Percentiles rank a stretch among this genome's conserved stretches.
Evolutionary conservation across 2,797 vertebrate species (phyloP).

Genomic region (Sebastes steindachneri): DNA sequence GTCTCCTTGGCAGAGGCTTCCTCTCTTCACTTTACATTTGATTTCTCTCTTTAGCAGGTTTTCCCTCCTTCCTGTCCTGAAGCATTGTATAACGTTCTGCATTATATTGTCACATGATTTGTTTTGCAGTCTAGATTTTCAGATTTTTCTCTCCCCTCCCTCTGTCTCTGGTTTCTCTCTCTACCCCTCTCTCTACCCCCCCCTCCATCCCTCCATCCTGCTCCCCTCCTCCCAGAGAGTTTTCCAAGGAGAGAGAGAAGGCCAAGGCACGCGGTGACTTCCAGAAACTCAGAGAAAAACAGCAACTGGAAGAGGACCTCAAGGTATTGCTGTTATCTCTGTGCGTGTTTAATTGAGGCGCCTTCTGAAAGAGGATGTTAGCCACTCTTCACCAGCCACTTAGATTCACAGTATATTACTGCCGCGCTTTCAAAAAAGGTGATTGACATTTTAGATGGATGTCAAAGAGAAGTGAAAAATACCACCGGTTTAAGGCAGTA

Average conservation of each 20-base stretch:
- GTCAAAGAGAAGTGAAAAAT: neutral
- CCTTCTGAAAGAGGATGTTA: neutral
- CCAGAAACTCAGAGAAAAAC: constrained; percentile 97
- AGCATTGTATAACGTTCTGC: neutral
- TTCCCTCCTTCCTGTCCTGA: constrained; percentile 27
- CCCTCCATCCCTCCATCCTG: constrained; percentile 44
- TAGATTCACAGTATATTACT: neutral
- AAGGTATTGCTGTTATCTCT: constrained; percentile 62
- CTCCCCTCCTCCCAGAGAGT: constrained; percentile 86
- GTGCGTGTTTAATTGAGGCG: neutral
- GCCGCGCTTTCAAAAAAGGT: neutral
- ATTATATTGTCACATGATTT: constrained; percentile 6
- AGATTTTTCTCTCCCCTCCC: constrained; percentile 44
- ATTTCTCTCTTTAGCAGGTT: constrained; percentile 56
- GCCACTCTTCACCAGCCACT: neutral
- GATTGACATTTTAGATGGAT: neutral
- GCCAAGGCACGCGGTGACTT: constrained; percentile 98
- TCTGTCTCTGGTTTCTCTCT: constrained; percentile 19
- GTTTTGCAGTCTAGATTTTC: constrained; percentile 57
- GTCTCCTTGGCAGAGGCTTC: constrained; percentile 33
- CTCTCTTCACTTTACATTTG: constrained; percentile 6
- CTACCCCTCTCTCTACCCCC: constrained; percentile 11
- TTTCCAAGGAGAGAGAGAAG: constrained; percentile 99
- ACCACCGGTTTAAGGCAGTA: neutral
- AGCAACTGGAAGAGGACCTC: constrained; percentile 96